Evolutionary conservation across 2,888 invertebrate genomes (phyloP), one percentile per base, ranked within the genome.

Genomic region (Eristalis arbustorum): DNA sequence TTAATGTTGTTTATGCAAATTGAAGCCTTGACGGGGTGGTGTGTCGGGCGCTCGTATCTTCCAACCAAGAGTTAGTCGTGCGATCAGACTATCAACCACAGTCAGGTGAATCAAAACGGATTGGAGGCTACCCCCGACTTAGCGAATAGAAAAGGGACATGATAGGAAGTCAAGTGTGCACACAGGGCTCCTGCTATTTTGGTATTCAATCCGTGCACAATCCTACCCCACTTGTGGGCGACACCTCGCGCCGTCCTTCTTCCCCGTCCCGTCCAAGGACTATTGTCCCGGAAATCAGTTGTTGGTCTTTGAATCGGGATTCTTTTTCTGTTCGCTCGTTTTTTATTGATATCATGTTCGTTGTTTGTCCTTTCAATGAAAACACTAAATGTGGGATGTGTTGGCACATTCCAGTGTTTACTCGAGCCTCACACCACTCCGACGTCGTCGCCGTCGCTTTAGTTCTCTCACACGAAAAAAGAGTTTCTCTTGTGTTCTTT

Each of bases 281-380:
- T 61, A 63, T 77, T 85, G 77, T 77, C 62, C 74, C 68, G 74
- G 66, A 82, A 77, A 74, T 84, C 69, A 63, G 61, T 81, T 77
- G 84, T 81, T 81, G 76, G 42, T 69, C 13, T 61, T 67, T 77
- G 72, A 71, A 71, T 75, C 42, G 49, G 64, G 68, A 67, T 81
- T 84, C 42, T 66, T 37, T 68, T 40, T 14, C 22, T 49, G n/a
- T 5, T n/a, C 34, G 3, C 42, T 40, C 59, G 59, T 59, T 76
- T 81, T 74, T 74, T 74, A 74, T 71, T 78, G 77, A 57, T 85
- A 77, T 77, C 82, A 62, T 85, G 81, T 87, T 82, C 37, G 74
- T 74, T 82, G 85, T 78, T 78, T 82, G 82, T 82, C 74, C 77
- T 78, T 87, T 82, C 78, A 87, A 82, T 87, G 82, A 74, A 87